Base-by-base conservation (phyloP, 2,113 vertebrate species). In the Excalfactoria chinensis region DNA sequence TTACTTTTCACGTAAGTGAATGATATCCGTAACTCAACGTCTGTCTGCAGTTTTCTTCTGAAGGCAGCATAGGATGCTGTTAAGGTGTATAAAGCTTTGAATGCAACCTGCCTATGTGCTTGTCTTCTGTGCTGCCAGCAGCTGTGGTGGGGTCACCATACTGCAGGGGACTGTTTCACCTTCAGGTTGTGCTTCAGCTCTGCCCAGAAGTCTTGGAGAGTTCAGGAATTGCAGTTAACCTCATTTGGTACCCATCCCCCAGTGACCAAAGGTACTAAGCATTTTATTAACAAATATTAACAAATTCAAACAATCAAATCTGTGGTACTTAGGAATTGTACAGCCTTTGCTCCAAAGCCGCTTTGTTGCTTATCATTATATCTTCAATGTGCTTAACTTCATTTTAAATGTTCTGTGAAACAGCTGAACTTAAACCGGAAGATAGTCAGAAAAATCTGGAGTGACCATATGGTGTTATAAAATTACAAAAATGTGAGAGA, bases 381-480 rank as follows among this genome's bases (percentile, higher is more conserved):
- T 72, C 64, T 86, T 93, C 94, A 95, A 78, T 95, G 89, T 91
- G 89, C 80, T 89, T 84, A 92, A 78, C 75, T 94, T 96, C 81
- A 93, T 28, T 66, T 84, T 59, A 70, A 92, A 32, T 94, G 92
- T 84, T 96, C 93, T 84, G 58, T 86, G 84, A 88, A 90, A 70
- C 59, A 93, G 91, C 88, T 92, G 93, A 97, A 93, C 69, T 93
- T 86, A 71, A 93, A 88, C 72, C 73, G 12, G 89, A 89, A 94
- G 93, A 95, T 41, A 93, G 83, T 86, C 66, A 77, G 80, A 71
- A 90, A 95, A 89, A 82, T 94, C 92, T 95, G 94, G 34, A 90
- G 68, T 93, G 95, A 91, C 93, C 96, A 97, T 97, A 95, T 97
- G 97, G 95, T 86, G 88, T 76, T 90, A 86, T 23, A 83, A 95